Evolutionary conservation across 2,113 vertebrate genomes (phyloP), one percentile per base, ranked within the genome.

Genomic region (Malurus melanocephalus): DNA sequence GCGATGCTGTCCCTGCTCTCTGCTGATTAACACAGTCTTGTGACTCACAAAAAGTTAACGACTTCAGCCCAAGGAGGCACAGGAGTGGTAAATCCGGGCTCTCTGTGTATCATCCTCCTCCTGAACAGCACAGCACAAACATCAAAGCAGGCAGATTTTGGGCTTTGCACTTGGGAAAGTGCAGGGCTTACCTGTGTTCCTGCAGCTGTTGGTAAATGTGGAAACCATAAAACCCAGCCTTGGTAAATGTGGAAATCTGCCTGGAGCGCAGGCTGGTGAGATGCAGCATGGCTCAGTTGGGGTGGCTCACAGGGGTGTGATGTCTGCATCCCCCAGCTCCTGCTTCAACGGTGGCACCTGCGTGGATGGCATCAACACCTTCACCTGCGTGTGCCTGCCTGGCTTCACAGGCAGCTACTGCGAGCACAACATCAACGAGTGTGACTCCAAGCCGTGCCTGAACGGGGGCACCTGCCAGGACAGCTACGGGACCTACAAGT

Each of bases 381-480:
- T 99, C 95, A 99, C 98, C 23, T 99, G 99, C 24, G 27, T 98
- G 33, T 99, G 99, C 13, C 98, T 98, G 0, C 94, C 98, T 0
- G 99, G 99, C 80, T 99, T 99, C 97, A 99, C 98, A 0, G 99
- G 99, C 88, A 99, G 96, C 97, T 99, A 99, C 96, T 99, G 99
- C 11, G 98, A 99, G 87, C 98, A 99, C 1, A 98, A 99, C 85
- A 98, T 99, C 94, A 99, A 99, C 0, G 99, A 99, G 95, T 99
- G 99, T 0, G 98, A 99, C 97, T 99, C 99, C 17, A 98, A 97
- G 87, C 99, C 99, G 0, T 99, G 99, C 87, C 94, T 98, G 82
- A 98, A 99, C 0, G 99, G 99, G 0, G 99, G 98, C 90, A 99
- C 99, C 1, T 99, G 99, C 69, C 99, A 99, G 85, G 99, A 99